Evolutionary conservation across 2,888 invertebrate species (phyloP), one percentile per base, ranked within the genome.

Genomic region (Antheraea assamensis): DNA sequence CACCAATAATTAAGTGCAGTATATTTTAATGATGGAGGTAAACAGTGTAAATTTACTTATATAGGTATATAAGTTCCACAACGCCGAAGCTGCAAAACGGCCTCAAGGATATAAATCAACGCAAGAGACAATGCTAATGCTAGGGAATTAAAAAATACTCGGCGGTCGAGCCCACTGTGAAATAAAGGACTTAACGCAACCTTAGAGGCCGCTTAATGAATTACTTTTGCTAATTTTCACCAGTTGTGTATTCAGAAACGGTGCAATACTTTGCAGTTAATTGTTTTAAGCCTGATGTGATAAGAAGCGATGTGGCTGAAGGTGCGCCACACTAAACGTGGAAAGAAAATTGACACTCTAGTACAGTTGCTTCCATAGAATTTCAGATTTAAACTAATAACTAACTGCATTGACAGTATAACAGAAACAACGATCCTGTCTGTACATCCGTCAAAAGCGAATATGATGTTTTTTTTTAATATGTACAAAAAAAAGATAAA

Each of bases 121-220:
- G 76, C 77, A 71, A 76, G 81, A 90, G 92, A 93, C 94, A 93
- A 92, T 91, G 91, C 88, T 90, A 93, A 94, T 91, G 90, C 92
- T 75, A 83, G 80, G 87, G 93, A 92, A 93, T 94, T 94, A 94
- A 94, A 94, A 94, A 94, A 92, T 93, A 88, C 92, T 92, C 87
- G 84, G 78, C 77, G 81, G 82, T 77, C 78, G 81, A 86, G 88
- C 88, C 85, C 86, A 84, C 87, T 86, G 87, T 87, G 90, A 92
- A 92, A 91, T 92, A 90, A 91, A 88, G 87, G 93, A 90, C 93
- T 92, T 90, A 87, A 85, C 90, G 83, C 88, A 89, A 92, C 92
- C 93, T 93, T 92, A 84, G 91, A 83, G 86, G 81, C 85, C 86
- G 89, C 92, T 93, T 93, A 93, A 94, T 93, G 91, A 94, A 94